Conservation (phyloP, 2,888 invertebrate genomes). For the Villa cingulata region DNA sequence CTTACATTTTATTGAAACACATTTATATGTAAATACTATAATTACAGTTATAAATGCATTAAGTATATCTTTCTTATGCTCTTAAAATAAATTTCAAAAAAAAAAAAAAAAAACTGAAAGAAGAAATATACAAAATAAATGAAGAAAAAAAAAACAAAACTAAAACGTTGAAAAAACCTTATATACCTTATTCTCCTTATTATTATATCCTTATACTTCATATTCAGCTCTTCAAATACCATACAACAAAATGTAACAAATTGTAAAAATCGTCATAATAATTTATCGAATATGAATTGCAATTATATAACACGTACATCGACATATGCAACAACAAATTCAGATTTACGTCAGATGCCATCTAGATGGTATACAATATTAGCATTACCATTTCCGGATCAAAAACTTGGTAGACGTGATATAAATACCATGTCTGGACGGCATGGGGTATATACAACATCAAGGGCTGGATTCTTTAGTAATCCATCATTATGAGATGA, state of each 20-base stretch:
- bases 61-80: no score
- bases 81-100: no score
- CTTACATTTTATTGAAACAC: no score
- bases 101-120: no score
- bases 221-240: constrained; percentile 5
- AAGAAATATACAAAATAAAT: no score
- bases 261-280: constrained; percentile 13
- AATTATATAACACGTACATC: not conserved
- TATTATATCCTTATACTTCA: no score
- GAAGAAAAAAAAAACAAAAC: no score
- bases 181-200: no score
- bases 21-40: no score
- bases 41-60: no score
- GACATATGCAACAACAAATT: not conserved
- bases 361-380: constrained; percentile 81
- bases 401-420: constrained; percentile 78
- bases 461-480: constrained; percentile 80
- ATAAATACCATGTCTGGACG: constrained; percentile 40
- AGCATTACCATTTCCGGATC: constrained; percentile 85
- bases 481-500: constrained; percentile 37
- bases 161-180: no score
- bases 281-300: constrained; percentile 19
- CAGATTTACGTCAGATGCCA: constrained; percentile 33
- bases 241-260: constrained; percentile 1
- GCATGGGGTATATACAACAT: constrained; percentile 40